phyloP scores from a whole-genome alignment of 1,140 invertebrate species.

The Metopolophium dirhodum region DNA sequence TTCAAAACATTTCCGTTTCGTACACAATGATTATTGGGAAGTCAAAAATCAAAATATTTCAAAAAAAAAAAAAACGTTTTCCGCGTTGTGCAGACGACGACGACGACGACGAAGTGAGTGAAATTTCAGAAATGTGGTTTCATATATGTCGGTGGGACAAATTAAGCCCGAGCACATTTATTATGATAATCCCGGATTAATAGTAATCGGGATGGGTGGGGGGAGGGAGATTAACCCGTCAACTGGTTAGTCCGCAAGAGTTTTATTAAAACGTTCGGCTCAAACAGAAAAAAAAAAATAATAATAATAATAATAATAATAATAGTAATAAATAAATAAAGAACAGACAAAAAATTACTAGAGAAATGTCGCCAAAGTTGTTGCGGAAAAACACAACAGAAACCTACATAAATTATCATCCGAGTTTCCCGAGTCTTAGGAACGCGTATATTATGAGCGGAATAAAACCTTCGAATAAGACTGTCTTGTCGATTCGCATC shows the following conservation, averaged over 20 bases:
- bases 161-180: slow-evolving; percentile 43
- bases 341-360: not conserved
- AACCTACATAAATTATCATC: not conserved
- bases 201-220: not conserved
- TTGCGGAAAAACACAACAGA: not conserved
- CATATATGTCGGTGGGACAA: slow-evolving; percentile 21
- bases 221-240: not conserved
- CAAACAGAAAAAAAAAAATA: not conserved
- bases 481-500: not conserved
- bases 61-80: not conserved
- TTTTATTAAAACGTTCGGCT: not conserved
- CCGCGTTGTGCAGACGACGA: too few relatives aligned
- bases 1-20: not conserved
- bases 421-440: not conserved
- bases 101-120: not conserved
- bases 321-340: not conserved
- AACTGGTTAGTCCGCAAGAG: not conserved
- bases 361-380: not conserved
- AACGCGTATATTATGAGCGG: fast-evolving
- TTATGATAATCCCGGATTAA: slow-evolving; percentile 46
- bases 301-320: not conserved
- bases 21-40: not conserved
- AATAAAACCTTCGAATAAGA: not conserved
- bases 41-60: not conserved
- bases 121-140: not conserved